Evolutionary conservation across 1,140 invertebrate genomes (phyloP).

Genomic region (Drosophila micromelanica): DNA sequence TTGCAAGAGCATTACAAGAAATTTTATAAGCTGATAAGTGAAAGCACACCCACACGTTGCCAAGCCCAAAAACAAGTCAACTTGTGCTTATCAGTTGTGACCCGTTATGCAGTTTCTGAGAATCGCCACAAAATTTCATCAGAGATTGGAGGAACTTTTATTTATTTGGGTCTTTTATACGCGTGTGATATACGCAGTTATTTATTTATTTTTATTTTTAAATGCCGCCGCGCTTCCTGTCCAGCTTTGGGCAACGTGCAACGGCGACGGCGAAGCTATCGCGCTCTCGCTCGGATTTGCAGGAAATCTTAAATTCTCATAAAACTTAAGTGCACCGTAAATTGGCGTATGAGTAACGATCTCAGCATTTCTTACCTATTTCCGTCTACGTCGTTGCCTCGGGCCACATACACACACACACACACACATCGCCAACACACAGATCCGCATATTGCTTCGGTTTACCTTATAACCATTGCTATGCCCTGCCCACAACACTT

Average conservation of each 20-base stretch:
- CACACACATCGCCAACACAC: too few relatives aligned
- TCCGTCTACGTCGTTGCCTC: too few relatives aligned
- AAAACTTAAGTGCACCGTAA: too few relatives aligned
- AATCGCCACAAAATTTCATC: conserved; percentile 7
- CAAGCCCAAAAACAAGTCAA: conserved; percentile 17
- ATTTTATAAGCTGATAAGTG: conserved; percentile 30
- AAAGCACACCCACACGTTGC: conserved; percentile 7
- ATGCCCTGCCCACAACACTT: neutral
- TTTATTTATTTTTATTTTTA: conserved; percentile 9
- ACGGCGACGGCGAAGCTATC: too few relatives aligned
- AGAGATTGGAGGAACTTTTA: conserved; percentile 1
- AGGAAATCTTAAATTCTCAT: too few relatives aligned
- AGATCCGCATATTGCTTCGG: too few relatives aligned
- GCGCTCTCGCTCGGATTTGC: too few relatives aligned
- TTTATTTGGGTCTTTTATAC: conserved; percentile 15
- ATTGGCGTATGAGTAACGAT: too few relatives aligned
- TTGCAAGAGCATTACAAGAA: neutral
- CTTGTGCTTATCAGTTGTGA: conserved; percentile 28
- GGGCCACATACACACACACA: too few relatives aligned
- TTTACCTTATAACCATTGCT: too few relatives aligned
- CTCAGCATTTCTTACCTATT: too few relatives aligned
- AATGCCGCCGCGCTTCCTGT: conserved; percentile 54
- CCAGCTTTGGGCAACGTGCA: conserved; percentile 36
- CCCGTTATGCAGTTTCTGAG: conserved; percentile 28
- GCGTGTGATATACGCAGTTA: neutral